Conservation (phyloP, 2,113 vertebrate species). For the Todiramphus saurophagus region DNA sequence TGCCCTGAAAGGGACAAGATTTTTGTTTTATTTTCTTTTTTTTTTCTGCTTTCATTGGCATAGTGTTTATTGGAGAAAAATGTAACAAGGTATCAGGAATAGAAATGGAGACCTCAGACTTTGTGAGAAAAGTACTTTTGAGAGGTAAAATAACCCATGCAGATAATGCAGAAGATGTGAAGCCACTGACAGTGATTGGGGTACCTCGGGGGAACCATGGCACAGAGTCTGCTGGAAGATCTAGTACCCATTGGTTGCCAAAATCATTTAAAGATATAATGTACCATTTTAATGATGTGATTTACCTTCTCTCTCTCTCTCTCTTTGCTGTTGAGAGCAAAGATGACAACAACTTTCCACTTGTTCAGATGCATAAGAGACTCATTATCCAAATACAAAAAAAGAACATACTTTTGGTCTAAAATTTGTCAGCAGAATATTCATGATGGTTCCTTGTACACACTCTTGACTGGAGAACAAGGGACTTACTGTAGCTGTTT, state of each 20-base stretch:
- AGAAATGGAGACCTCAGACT: background rate
- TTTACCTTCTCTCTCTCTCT: background rate
- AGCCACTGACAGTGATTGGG: background rate
- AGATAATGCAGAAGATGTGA: background rate
- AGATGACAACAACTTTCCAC: background rate
- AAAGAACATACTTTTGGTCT: background rate
- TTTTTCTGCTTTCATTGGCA: too few species aligned
- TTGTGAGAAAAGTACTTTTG: background rate
- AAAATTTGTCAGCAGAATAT: background rate
- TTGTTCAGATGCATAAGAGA: background rate
- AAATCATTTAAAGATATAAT: background rate
- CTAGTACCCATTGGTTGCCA: background rate
- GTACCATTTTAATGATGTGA: background rate
- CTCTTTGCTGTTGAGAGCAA: background rate
- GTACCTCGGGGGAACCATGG: background rate
- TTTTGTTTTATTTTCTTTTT: background rate
- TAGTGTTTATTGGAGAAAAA: background rate
- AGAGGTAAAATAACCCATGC: background rate
- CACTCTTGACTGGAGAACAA: background rate
- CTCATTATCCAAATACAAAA: background rate
- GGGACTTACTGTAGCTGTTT: background rate
- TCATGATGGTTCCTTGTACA: background rate
- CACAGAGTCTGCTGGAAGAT: background rate
- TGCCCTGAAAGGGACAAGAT: background rate
- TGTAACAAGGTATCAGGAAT: background rate